Conservation (phyloP, 2,113 vertebrate species). For the Carollia perspicillata region DNA sequence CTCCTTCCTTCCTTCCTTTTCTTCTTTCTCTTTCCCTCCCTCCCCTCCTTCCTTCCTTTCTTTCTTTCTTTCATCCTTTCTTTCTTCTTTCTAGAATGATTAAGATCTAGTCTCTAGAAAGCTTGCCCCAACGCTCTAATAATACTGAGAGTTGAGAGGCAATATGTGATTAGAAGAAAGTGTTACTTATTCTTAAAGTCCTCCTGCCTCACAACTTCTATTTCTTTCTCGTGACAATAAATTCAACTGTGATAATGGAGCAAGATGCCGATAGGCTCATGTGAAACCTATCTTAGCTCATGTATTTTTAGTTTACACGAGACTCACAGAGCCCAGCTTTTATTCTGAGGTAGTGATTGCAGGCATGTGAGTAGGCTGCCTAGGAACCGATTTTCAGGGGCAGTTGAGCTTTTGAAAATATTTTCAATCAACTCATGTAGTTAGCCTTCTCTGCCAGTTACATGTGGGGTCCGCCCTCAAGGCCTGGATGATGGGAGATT, state of each 20-base stretch:
- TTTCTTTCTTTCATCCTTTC: too few species aligned
- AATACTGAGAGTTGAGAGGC: neutral
- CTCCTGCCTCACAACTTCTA: neutral
- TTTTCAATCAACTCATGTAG: neutral
- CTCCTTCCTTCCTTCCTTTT: too few species aligned
- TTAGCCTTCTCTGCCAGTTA: neutral
- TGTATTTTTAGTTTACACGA: neutral
- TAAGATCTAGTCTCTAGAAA: neutral
- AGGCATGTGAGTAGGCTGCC: neutral
- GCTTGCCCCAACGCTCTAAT: neutral
- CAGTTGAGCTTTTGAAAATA: neutral
- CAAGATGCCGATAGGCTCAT: neutral
- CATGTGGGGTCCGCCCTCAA: neutral
- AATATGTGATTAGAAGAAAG: neutral
- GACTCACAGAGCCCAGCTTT: neutral
- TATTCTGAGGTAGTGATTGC: neutral
- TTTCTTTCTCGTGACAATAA: neutral
- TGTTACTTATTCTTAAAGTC: neutral
- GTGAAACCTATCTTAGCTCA: neutral
- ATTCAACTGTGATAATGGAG: neutral
- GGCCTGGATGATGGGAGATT: neutral
- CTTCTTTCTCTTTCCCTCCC: too few species aligned
- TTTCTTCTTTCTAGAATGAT: neutral
- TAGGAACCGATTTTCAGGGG: neutral
- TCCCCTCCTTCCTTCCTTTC: too few species aligned